A percentile compares a stretch with the other conserved stretches of the same genome.
Conservation (phyloP, 1,140 invertebrate genomes). For the Diachasmimorpha longicaudata region DNA sequence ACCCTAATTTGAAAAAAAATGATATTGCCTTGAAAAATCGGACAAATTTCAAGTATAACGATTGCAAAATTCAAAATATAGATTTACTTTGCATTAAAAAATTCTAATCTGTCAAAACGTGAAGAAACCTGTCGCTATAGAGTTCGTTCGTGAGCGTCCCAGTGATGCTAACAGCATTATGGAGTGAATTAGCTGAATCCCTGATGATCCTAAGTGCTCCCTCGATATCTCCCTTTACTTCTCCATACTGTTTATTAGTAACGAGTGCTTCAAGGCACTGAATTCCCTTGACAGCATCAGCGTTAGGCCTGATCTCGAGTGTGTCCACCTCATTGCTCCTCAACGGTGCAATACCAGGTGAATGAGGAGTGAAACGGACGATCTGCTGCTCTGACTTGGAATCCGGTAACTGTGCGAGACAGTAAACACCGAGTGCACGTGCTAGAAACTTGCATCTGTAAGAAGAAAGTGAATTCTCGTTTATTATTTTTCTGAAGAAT, state of each 20-base stretch:
- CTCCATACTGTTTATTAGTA: conserved; percentile 58
- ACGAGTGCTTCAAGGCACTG: conserved; percentile 56
- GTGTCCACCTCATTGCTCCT: conserved; percentile 42
- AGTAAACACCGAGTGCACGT: conserved; percentile 55
- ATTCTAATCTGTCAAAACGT: conserved; percentile 54
- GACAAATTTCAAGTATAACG: no score
- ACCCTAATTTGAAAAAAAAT: neutral
- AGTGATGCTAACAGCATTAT: conserved; percentile 53
- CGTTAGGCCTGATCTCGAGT: conserved; percentile 55
- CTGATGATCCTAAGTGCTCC: conserved; percentile 57
- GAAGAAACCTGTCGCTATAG: conserved; percentile 57
- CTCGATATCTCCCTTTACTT: conserved; percentile 58
- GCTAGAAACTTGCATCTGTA: conserved; percentile 60
- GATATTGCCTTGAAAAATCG: neutral
- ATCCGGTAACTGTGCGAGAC: conserved; percentile 62
- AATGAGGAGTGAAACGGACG: conserved; percentile 44
- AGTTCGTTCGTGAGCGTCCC: conserved; percentile 53
- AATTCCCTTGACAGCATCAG: conserved; percentile 60
- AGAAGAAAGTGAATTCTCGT: conserved; percentile 22
- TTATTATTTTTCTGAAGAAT: neutral
- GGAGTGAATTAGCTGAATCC: conserved; percentile 61
- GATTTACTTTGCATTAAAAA: neutral
- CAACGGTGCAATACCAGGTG: conserved; percentile 46
- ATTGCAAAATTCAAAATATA: neutral
- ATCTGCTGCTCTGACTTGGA: conserved; percentile 49